phyloP scores from a whole-genome alignment of 2,113 vertebrate species.

The Carettochelys insculpta region DNA sequence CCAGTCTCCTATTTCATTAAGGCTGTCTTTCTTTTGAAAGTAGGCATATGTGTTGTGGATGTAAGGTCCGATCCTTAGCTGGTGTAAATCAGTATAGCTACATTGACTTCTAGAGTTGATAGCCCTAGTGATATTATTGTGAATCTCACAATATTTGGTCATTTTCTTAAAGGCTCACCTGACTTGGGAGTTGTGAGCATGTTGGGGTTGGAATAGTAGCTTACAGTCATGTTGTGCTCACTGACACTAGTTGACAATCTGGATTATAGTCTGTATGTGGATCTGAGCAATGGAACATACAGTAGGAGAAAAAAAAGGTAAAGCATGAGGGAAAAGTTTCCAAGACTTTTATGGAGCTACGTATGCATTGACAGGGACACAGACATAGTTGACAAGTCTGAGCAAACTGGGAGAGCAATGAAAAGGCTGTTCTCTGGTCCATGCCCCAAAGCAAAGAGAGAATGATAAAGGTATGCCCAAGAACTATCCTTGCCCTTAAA shows the following conservation, averaged over 20 bases:
- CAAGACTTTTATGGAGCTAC: not conserved
- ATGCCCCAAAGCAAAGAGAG: too few species aligned
- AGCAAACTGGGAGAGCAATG: not conserved
- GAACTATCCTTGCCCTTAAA: too few species aligned
- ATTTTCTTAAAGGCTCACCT: not conserved
- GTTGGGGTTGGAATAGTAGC: not conserved
- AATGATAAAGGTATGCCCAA: too few species aligned
- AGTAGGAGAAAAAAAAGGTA: not conserved
- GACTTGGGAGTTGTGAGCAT: not conserved
- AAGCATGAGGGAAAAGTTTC: not conserved
- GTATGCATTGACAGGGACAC: not conserved
- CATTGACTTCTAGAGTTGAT: not conserved
- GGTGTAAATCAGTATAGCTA: not conserved
- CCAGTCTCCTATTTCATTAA: not conserved
- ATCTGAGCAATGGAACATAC: not conserved
- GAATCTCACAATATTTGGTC: accelerated
- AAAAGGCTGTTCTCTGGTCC: not conserved
- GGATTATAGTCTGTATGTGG: not conserved
- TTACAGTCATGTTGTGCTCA: not conserved
- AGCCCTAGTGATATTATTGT: not conserved
- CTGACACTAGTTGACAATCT: not conserved
- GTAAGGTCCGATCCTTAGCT: not conserved
- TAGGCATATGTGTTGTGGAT: not conserved
- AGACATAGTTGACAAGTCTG: not conserved
- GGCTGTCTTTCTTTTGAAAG: not conserved